Conservation (phyloP, 2,797 vertebrate species). For the Pangasius macronema region DNA sequence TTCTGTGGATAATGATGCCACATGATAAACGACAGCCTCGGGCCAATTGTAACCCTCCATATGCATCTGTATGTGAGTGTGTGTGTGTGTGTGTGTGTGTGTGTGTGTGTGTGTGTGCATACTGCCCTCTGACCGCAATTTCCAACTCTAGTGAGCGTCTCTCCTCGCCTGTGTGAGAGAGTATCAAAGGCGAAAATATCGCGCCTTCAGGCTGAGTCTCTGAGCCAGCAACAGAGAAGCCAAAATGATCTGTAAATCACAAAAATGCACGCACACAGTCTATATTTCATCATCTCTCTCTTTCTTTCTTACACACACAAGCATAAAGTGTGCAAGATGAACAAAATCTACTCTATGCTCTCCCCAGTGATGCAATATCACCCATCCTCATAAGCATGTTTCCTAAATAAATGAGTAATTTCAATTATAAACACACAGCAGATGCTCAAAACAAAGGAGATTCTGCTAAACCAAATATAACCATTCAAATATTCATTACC, state of each 20-base stretch:
- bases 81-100: conserved; percentile 35
- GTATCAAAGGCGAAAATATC: conserved; percentile 49
- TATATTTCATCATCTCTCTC: conserved; percentile 16
- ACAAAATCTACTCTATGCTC: conserved; percentile 6
- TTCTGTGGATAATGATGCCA: conserved; percentile 60
- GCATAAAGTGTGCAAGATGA: conserved; percentile 13
- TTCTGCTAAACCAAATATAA: conserved; percentile 23
- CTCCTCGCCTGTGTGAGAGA: conserved; percentile 44
- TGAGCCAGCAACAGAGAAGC: conserved; percentile 21
- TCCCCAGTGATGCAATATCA: conserved; percentile 10
- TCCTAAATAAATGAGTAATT: conserved; percentile 28
- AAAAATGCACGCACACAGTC: conserved; percentile 19
- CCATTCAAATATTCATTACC: conserved; percentile 22
- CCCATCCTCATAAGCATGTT: conserved; percentile 40
- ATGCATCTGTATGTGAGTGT: conserved; percentile 9
- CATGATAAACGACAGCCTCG: conserved; percentile 69
- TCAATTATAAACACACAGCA: conserved; percentile 22
- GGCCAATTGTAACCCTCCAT: conserved; percentile 53
- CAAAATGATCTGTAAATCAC: conserved; percentile 35
- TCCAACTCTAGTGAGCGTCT: conserved; percentile 37
- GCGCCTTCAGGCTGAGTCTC: conserved; percentile 33
- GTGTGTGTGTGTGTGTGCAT: conserved; percentile 6
- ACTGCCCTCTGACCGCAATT: conserved; percentile 57
- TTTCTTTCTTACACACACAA: conserved; percentile 4
- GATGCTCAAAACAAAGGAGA: conserved; percentile 43